These are phyloP conservation scores for Campoplex nolae DNA, from an alignment of 2,888 invertebrate species.

Conservation along the genomic window DNA sequence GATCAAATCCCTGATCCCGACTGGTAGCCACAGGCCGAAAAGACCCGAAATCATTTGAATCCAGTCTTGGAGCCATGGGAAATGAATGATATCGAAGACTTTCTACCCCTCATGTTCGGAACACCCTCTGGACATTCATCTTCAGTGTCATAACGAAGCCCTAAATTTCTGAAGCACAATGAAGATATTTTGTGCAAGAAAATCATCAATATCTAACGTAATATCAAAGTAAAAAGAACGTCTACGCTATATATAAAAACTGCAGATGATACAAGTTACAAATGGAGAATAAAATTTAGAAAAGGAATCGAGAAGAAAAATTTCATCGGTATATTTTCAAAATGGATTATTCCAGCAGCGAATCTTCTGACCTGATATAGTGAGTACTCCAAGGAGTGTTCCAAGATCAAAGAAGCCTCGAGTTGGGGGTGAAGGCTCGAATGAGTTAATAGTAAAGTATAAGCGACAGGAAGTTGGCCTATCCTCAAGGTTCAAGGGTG, in stretches of 20 bases:
- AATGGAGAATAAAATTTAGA: neutral
- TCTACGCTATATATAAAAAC: too few species aligned
- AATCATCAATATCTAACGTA: neutral
- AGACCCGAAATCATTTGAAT: slow-evolving; percentile 29
- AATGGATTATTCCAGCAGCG: neutral
- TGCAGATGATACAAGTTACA: too few species aligned
- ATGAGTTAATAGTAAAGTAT: slow-evolving; percentile 37
- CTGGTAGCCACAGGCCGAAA: slow-evolving; percentile 26
- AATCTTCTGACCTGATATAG: neutral
- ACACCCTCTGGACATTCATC: neutral
- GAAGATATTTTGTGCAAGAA: neutral
- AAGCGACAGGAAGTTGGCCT: slow-evolving; percentile 69
- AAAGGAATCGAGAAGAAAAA: neutral
- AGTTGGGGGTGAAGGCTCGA: neutral
- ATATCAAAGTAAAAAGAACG: too few species aligned
- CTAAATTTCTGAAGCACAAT: too few species aligned
- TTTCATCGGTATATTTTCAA: neutral
- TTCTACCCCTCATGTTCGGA: slow-evolving; percentile 17
- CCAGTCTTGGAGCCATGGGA: slow-evolving; percentile 52
- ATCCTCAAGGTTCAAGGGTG: slow-evolving; percentile 66
- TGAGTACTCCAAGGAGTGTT: slow-evolving; percentile 9
- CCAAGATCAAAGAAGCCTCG: slow-evolving; percentile 23
- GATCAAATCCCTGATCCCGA: slow-evolving; percentile 76
- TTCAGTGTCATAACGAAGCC: neutral
- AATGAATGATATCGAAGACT: slow-evolving; percentile 79